Base-by-base conservation (phyloP, 2,113 vertebrate species). In the Morone chrysops region DNA sequence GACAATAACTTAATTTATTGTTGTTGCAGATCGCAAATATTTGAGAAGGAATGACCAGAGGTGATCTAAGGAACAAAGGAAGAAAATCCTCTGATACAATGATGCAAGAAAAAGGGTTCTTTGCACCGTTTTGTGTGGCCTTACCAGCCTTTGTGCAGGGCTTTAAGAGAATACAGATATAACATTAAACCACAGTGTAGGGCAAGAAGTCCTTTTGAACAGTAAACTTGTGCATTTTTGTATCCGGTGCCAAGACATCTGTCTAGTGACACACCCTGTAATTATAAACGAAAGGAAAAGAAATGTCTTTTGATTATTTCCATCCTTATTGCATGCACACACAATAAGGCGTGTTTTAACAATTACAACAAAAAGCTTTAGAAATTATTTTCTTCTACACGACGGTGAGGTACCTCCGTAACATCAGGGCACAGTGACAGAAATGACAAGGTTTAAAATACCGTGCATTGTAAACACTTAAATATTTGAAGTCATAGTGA, bases 251-350 rank as follows among this genome's bases (percentile, higher is more conserved):
- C 94, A 94, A 96, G 93, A 94, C 94, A 96, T 97, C 95, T 96
- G 96, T 87, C 68, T 74, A 4, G 87, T 36, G 94, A 92, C 96
- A 96, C 96, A 93, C 96, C 96, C 96, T 97, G 77, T 95, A 95
- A 97, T 97, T 97, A 96, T 88, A 83, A 59, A 65, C 92, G 82
- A 92, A 92, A 90, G 87, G 92, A 95, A 91, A 95, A 92, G 92
- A 94, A 93, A 87, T 1, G 10, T 82, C 93, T 90, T 94, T 92
- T 87, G 95, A 95, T 95, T 94, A 94, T 94, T 94, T 94, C 90
- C 90, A 84, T 90, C 82, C 87, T 67, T 63, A 75, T 82, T 90
- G 85, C 81, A 63, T 77, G 77, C 81, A 78, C 56, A 67, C 83
- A 89, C 87, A 89, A 51, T 77, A 47, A 22, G 45, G 79, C 77